Conservation (phyloP, 1,140 invertebrate species). For the Brachionus rubens region DNA sequence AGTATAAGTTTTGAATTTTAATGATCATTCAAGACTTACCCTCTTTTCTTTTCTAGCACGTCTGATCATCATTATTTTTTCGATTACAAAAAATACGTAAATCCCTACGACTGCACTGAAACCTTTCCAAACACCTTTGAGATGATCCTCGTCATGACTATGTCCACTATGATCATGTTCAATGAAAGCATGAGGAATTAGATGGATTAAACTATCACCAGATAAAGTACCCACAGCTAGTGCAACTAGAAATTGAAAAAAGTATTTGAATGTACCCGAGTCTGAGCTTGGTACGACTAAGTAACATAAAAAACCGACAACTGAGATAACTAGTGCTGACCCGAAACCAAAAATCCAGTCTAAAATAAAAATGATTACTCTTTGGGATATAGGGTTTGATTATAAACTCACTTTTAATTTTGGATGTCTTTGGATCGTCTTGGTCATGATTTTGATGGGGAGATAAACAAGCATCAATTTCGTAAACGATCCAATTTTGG, state of each 20-base stretch:
- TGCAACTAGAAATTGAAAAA: slow-evolving; percentile 47
- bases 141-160: neutral
- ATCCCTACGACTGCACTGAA: slow-evolving; percentile 52
- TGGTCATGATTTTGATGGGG: neutral
- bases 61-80: slow-evolving; percentile 50
- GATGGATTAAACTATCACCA: slow-evolving; percentile 47
- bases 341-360: slow-evolving; percentile 1
- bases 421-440: too few species aligned
- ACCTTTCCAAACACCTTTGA: slow-evolving; percentile 48
- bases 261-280: slow-evolving; percentile 2
- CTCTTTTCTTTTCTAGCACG: slow-evolving; percentile 27
- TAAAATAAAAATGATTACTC: too few species aligned
- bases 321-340: neutral
- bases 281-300: slow-evolving; percentile 2
- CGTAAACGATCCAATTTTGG: neutral
- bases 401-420: neutral
- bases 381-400: too few species aligned
- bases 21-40: too few species aligned
- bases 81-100: slow-evolving; percentile 55
- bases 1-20: neutral
- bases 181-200: slow-evolving; percentile 48
- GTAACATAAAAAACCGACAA: slow-evolving; percentile 23
- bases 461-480: neutral
- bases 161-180: slow-evolving; percentile 54
- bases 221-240: slow-evolving; percentile 44